Evolutionary conservation across 2,888 invertebrate species (phyloP), one percentile per base, ranked within the genome.

Genomic region (Linyphia triangularis): DNA sequence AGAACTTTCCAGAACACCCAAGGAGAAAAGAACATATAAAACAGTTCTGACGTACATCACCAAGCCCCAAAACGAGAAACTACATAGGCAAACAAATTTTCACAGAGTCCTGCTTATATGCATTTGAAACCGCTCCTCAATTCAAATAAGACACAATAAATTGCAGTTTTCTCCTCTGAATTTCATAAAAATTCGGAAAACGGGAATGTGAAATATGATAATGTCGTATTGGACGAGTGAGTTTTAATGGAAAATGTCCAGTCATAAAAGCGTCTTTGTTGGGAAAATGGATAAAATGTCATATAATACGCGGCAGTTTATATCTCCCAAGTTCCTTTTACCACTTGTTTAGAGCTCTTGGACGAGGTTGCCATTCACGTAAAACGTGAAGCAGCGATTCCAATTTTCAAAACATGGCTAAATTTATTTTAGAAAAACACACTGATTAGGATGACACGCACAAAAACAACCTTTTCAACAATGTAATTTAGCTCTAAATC

Each of bases 221-320:
- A 83, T 83, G 72, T 63, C 43, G 24, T 83, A 83, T 65, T 73
- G 73, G 73, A 24, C 4, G 73, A 83, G 63, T 72, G 73, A 63
- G 65, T 83, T 83, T 83, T 83, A 83, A 83, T 83, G 83, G 73
- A 73, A 83, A 63, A 73, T 73, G 73, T 83, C 40, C 72, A 83
- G 83, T 51, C 83, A 83, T 83, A 83, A 83, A 83, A 83, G 73
- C 73, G 83, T 83, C 83, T 63, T 83, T 83, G 81, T 73, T 24
- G 73, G 16, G 16, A 13, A 22, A 40, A 10, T 22, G 61, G 82
- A 61, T 82, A 59, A 70, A 61, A 70, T 82, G 82, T 72, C 61
- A 43, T 51, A 51, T 33, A 33, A 65, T 51, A 43, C 22, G 40
- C 7, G 26, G 40, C 73, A 61, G 83, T 83, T 83, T 73, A 16